phyloP scores from a whole-genome alignment of 2,113 vertebrate genomes.

The Diadophis punctatus region DNA sequence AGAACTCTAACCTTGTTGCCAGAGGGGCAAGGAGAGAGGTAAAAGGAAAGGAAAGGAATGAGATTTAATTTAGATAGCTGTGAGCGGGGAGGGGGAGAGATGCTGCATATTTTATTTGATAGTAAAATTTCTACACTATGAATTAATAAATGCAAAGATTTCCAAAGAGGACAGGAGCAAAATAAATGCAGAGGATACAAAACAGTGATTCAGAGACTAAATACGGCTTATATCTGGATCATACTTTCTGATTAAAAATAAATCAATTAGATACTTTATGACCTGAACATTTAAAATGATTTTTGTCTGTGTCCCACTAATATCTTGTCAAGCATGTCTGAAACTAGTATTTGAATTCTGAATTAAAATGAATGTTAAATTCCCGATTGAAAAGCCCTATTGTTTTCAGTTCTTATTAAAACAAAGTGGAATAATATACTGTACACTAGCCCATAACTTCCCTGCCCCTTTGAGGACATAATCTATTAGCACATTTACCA shows the following conservation, averaged over 20 bases:
- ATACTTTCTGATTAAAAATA: neutral
- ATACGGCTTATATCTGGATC: neutral
- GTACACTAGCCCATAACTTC: neutral
- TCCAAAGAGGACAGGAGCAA: neutral
- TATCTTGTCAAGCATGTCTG: neutral
- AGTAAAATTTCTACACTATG: slow-evolving; percentile 24
- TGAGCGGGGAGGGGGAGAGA: slow-evolving; percentile 1
- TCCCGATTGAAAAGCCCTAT: neutral
- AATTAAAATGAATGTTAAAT: neutral
- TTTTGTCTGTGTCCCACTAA: neutral
- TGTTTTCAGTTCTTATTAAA: neutral
- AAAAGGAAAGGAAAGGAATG: slow-evolving; percentile 14
- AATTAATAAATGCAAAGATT: slow-evolving; percentile 14
- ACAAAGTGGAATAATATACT: neutral
- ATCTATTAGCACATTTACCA: neutral
- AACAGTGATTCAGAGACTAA: neutral
- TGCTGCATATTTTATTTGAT: slow-evolving; percentile 28
- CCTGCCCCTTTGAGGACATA: neutral
- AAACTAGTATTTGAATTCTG: neutral
- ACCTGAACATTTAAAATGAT: rapidly evolving
- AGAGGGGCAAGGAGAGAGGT: neutral
- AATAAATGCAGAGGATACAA: neutral
- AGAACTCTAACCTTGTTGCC: slow-evolving; percentile 11
- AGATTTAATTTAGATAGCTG: slow-evolving; percentile 65
- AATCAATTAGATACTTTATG: neutral